Percentiles rank a stretch among this genome's conserved stretches.
Evolutionary conservation across 2,113 vertebrate species (phyloP).

Genomic region (Silurus glanis): DNA sequence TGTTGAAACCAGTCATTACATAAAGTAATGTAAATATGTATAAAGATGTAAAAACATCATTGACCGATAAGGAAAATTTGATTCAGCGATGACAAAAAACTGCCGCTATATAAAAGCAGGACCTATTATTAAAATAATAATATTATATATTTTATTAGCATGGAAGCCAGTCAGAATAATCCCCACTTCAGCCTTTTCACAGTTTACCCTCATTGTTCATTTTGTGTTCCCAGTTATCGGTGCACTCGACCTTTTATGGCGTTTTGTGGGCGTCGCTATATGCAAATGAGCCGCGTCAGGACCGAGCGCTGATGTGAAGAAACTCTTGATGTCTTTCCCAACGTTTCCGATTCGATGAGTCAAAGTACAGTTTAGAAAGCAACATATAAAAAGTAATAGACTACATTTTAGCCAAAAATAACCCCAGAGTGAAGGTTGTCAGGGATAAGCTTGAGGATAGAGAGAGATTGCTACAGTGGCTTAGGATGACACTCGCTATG

Average conservation of each 20-base stretch:
- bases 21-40: neutral
- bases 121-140: neutral
- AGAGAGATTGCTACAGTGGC: too few species aligned
- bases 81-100: neutral
- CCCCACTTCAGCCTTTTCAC: neutral
- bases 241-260: neutral
- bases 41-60: neutral
- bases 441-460: neutral
- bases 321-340: neutral
- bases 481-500: too few species aligned
- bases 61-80: neutral
- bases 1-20: too few species aligned
- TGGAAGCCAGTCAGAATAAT: neutral
- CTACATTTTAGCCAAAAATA: neutral
- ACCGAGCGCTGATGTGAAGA: neutral
- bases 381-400: neutral
- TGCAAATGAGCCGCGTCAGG: neutral
- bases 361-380: neutral
- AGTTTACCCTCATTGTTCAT: neutral
- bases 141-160: neutral
- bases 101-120: neutral
- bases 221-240: neutral
- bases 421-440: too few species aligned
- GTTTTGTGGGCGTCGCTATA: neutral
- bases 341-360: too few species aligned